Evolutionary conservation across 2,888 invertebrate genomes (phyloP).

Genomic region (Nephrocerus scutellatus): DNA sequence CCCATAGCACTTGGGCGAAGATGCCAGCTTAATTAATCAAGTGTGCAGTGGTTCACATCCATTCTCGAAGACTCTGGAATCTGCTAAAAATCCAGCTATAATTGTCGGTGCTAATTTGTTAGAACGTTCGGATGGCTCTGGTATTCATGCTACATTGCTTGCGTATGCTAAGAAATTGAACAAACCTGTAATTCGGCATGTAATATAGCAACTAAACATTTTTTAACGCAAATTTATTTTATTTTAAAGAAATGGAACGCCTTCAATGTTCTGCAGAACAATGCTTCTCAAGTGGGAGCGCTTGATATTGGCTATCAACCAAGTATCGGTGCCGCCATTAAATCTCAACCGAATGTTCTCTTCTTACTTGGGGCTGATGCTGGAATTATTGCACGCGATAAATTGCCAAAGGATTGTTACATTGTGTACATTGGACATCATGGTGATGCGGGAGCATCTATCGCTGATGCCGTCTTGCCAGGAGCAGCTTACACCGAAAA

Average conservation of each 20-base stretch:
- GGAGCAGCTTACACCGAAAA: slow-evolving; percentile 99
- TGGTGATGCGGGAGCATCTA: slow-evolving; percentile 86
- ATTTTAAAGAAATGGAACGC: slow-evolving; percentile 60
- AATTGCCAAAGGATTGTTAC: slow-evolving; percentile 73
- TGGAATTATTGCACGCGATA: slow-evolving; percentile 64
- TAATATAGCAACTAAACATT: not conserved
- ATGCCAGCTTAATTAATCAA: slow-evolving; percentile 64
- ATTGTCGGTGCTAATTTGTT: slow-evolving; percentile 85
- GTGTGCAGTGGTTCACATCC: slow-evolving; percentile 65
- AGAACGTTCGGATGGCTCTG: slow-evolving; percentile 68
- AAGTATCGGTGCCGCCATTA: slow-evolving; percentile 56
- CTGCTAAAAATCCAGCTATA: slow-evolving; percentile 84
- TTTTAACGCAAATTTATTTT: slow-evolving; percentile 7
- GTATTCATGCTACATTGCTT: slow-evolving; percentile 68
- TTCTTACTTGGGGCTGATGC: slow-evolving; percentile 94
- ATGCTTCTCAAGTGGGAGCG: slow-evolving; percentile 89
- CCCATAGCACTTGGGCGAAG: slow-evolving; percentile 72
- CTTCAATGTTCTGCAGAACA: slow-evolving; percentile 89
- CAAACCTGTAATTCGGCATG: slow-evolving; percentile 48
- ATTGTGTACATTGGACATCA: slow-evolving; percentile 94
- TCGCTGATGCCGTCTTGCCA: slow-evolving; percentile 89
- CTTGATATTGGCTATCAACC: slow-evolving; percentile 89
- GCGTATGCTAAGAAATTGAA: slow-evolving; percentile 59
- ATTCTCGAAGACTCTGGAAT: slow-evolving; percentile 60
- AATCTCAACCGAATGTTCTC: slow-evolving; percentile 70